Evolutionary conservation across 2,797 vertebrate species (phyloP).

Genomic region (Sternotherus odoratus): DNA sequence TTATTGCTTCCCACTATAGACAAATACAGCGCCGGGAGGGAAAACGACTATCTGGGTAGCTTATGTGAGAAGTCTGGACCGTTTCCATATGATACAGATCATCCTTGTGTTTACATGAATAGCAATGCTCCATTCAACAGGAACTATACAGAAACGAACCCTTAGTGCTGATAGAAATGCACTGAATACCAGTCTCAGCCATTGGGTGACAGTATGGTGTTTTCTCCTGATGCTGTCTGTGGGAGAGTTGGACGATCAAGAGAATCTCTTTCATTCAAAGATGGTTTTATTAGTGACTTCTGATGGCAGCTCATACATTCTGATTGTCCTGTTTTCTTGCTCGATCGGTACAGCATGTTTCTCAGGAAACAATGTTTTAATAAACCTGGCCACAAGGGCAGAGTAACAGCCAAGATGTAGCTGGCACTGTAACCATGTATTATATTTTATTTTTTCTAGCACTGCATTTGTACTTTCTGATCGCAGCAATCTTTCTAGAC

Average conservation of each 20-base stretch:
- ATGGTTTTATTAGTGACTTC: slow-evolving; percentile 9
- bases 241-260: background rate
- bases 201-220: background rate
- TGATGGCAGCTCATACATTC: background rate
- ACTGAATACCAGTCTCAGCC: background rate
- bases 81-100: too few relatives aligned
- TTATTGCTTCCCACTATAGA: background rate
- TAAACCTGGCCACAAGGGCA: fast-evolving
- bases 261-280: background rate
- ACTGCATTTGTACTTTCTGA: background rate
- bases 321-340: background rate
- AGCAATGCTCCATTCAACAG: background rate
- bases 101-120: fast-evolving
- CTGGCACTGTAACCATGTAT: fast-evolving
- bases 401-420: background rate
- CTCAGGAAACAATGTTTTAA: background rate
- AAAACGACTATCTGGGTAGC: background rate
- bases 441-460: fast-evolving
- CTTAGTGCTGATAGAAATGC: background rate
- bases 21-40: background rate
- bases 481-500: background rate
- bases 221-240: background rate
- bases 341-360: background rate
- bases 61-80: background rate
- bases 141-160: fast-evolving